Evolutionary conservation across 2,113 vertebrate genomes (phyloP).

Genomic region (Verasper variegatus): DNA sequence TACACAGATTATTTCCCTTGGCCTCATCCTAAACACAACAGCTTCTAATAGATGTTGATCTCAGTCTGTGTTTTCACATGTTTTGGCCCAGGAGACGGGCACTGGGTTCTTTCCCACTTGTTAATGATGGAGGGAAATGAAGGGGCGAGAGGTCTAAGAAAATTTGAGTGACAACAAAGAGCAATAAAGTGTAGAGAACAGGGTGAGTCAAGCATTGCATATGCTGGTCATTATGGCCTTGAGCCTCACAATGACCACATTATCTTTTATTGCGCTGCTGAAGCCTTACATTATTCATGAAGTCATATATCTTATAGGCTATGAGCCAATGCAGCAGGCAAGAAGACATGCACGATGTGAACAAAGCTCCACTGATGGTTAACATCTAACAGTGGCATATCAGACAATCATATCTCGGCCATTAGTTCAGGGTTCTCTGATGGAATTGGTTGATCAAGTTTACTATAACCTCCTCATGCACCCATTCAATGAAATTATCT

Average conservation of each 20-base stretch:
- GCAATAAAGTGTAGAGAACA: neutral
- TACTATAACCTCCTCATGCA: no score
- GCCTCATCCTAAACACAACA: slow-evolving; percentile 26
- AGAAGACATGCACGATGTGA: neutral
- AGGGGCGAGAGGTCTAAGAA: neutral
- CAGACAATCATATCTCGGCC: no score
- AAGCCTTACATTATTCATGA: slow-evolving; percentile 4
- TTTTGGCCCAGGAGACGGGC: slow-evolving; percentile 18
- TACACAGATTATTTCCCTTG: slow-evolving; percentile 14
- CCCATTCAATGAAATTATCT: no score
- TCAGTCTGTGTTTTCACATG: slow-evolving; percentile 31
- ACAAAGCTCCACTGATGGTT: neutral
- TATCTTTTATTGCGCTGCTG: neutral
- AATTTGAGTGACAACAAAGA: slow-evolving; percentile 2
- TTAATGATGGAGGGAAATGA: slow-evolving; percentile 22
- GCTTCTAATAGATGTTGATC: slow-evolving; percentile 28
- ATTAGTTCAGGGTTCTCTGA: no score
- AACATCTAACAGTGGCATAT: no score
- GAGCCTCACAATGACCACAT: neutral
- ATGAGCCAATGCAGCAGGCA: neutral
- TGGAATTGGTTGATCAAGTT: no score
- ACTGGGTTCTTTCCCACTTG: neutral
- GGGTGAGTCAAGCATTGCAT: neutral
- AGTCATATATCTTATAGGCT: neutral
- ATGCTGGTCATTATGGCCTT: neutral